Evolutionary conservation across 2,113 vertebrate species (phyloP), one percentile per base, ranked within the genome.

Genomic region (Carettochelys insculpta): DNA sequence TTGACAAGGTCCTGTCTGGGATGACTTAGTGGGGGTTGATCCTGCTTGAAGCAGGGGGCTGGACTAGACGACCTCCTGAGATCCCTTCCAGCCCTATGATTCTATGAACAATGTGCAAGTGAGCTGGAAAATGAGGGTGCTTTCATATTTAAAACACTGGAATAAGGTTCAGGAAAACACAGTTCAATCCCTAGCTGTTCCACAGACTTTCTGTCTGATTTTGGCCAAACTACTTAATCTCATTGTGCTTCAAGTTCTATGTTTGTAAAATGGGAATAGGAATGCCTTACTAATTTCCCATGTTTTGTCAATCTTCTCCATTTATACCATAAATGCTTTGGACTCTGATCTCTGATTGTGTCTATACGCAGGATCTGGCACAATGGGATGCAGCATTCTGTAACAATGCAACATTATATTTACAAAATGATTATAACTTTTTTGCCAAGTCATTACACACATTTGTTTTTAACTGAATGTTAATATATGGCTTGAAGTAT

Each of bases 141-240:
- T 54, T 0, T 0, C 31, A 34, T 1, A 1, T 12, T 76, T 82
- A 41, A 1, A 38, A n/a, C 14, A 0, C 0, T 25, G 8, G n/a
- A 54, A n/a, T 83, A 75, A 47, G n/a, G 45, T 3, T 80, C 48
- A 50, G 53, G 9, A 29, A 5, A 54, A 16, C 25, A 38, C 22
- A 5, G 8, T 29, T 88, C 71, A n/a, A 31, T 71, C 90, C 81
- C 48, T 41, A 93, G 52, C 11, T 24, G 73, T 56, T 31, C 52
- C 77, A 13, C 45, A 4, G 51, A 88, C 65, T 22, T 61, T 3
- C 85, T 24, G 45, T 78, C 38, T 52, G 24, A 34, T 14, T 11
- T 34, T 61, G 6, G 56, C 31, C 56, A 92, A 65, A 76, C 11
- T 6, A 61, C 27, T 12, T 56, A 81, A 88, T 79, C 50, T n/a